Evolutionary conservation across 1,140 invertebrate species (phyloP).

Genomic region (Drosophila orosa): DNA sequence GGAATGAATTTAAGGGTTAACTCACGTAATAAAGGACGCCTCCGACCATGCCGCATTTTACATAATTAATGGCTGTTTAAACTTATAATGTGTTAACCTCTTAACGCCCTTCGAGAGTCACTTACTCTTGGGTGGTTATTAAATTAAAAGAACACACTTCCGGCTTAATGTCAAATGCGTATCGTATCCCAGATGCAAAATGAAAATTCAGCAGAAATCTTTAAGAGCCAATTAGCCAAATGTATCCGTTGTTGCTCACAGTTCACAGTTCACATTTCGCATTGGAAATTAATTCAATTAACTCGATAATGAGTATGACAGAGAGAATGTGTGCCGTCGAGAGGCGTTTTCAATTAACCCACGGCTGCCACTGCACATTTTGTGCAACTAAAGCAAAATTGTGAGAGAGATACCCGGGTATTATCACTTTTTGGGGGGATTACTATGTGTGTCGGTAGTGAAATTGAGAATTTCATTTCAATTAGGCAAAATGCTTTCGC

Average conservation of each 20-base stretch:
- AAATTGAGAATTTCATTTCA: conserved; percentile 38
- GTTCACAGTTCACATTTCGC: conserved; percentile 35
- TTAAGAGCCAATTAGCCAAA: conserved; percentile 62
- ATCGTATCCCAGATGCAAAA: conserved; percentile 6
- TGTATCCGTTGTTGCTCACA: conserved; percentile 46
- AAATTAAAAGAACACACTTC: conserved; percentile 22
- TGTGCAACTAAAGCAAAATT: conserved; percentile 39
- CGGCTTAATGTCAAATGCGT: conserved; percentile 2
- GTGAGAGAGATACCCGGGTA: conserved; percentile 5
- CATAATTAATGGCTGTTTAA: conserved; percentile 63
- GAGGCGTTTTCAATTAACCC: conserved; percentile 19
- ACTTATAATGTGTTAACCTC: conserved; percentile 65
- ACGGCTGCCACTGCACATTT: conserved; percentile 27
- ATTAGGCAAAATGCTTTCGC: conserved; percentile 34
- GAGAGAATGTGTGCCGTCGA: conserved; percentile 13
- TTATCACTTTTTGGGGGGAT: conserved; percentile 35
- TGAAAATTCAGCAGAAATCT: conserved; percentile 53
- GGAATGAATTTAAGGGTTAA: conserved; percentile 11
- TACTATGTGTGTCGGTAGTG: conserved; percentile 16
- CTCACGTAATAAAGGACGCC: conserved; percentile 12
- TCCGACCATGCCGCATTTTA: conserved; percentile 44
- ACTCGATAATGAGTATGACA: conserved; percentile 54
- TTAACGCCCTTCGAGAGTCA: conserved; percentile 35
- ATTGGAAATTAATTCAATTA: conserved; percentile 66
- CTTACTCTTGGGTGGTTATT: conserved; percentile 45